These are phyloP conservation scores for Lasioglossum albipes DNA, from an alignment of 1,140 invertebrate species.

Conservation along the genomic window DNA sequence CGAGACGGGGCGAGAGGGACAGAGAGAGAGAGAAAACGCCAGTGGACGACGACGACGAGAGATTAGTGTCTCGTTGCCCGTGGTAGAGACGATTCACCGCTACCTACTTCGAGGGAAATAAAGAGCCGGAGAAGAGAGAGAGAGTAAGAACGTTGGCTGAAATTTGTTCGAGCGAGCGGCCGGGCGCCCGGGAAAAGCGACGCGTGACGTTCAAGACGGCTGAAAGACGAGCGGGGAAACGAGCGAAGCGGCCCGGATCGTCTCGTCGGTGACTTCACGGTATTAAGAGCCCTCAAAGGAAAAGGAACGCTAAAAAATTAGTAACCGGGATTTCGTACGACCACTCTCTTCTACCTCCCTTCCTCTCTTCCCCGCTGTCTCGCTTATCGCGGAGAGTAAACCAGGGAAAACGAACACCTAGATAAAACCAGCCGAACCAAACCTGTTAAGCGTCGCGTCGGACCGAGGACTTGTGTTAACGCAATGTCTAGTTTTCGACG, in stretches of 20 bases:
- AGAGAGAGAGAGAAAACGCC: too few relatives aligned
- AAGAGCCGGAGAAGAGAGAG: not conserved
- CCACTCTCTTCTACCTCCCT: too few relatives aligned
- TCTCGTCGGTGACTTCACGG: not conserved
- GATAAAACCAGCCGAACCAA: too few relatives aligned
- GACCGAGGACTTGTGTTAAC: too few relatives aligned
- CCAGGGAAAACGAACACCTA: too few relatives aligned
- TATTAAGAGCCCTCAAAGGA: constrained; percentile 12
- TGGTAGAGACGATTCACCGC: constrained; percentile 40
- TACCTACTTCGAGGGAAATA: not conserved
- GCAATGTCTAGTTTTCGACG: too few relatives aligned
- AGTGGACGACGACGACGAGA: constrained; percentile 15
- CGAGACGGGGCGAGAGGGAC: not conserved
- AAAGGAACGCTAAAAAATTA: not conserved
- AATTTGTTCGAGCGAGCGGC: constrained; percentile 31
- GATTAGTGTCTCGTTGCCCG: constrained; percentile 54
- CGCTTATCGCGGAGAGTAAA: too few relatives aligned
- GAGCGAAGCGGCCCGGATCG: not conserved
- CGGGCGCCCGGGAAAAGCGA: not conserved
- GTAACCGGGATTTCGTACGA: not conserved
- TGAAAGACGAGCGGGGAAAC: not conserved
- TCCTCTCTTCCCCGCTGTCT: too few relatives aligned
- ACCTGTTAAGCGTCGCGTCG: too few relatives aligned
- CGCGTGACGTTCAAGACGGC: constrained; percentile 28
- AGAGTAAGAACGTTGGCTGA: constrained; percentile 15